These are phyloP conservation scores for Tautogolabrus adspersus DNA, from an alignment of 2,113 vertebrate genomes.

Conservation along the genomic window DNA sequence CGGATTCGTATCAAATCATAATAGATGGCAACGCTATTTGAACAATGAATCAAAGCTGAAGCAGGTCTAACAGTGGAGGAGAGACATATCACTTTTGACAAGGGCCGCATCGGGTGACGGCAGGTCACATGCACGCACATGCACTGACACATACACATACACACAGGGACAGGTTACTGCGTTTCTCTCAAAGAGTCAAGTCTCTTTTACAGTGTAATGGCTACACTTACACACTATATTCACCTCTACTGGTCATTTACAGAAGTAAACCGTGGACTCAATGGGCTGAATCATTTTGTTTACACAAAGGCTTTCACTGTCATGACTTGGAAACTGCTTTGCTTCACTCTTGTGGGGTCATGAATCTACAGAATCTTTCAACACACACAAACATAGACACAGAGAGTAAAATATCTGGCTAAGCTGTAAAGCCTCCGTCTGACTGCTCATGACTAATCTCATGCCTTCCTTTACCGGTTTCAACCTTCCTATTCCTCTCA, in stretches of 20 bases:
- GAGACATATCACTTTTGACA: constrained; percentile 72
- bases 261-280: not conserved
- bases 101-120: constrained; percentile 51
- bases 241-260: constrained; percentile 13
- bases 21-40: constrained; percentile 73
- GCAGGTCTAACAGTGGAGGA: constrained; percentile 50
- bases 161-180: not conserved
- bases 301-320: constrained; percentile 11
- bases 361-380: constrained; percentile 5
- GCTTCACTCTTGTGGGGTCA: constrained; percentile 4
- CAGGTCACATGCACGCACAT: constrained; percentile 27
- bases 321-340: constrained; percentile 7
- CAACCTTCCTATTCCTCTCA: constrained; percentile 6
- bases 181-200: not conserved
- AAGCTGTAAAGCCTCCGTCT: constrained; percentile 19
- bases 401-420: constrained; percentile 3
- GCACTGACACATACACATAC: not conserved
- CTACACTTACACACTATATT: constrained; percentile 10
- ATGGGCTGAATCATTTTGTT: constrained; percentile 26
- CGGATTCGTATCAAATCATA: constrained; percentile 74
- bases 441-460: constrained; percentile 39
- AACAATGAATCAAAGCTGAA: constrained; percentile 77
- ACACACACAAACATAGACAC: constrained; percentile 4
- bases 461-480: constrained; percentile 8
- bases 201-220: constrained; percentile 23